Evolutionary conservation across 1,140 invertebrate genomes (phyloP).

Genomic region (Cherax destructor): DNA sequence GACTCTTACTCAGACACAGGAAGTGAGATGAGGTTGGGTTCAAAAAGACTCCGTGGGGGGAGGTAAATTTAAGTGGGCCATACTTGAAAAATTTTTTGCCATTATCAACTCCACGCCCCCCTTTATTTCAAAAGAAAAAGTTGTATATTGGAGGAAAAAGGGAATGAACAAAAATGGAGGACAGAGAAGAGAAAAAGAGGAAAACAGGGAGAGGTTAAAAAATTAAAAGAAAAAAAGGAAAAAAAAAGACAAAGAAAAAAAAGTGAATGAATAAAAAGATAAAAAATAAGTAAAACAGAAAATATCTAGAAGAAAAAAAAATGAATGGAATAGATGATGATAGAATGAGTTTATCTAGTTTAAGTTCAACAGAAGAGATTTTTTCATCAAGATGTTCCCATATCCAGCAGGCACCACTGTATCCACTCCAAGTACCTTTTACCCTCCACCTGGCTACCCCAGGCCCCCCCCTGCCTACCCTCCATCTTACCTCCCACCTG

Average conservation of each 20-base stretch:
- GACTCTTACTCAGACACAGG: slow-evolving; percentile 39
- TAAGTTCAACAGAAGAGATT: slow-evolving; percentile 92
- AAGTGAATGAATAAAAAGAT: slow-evolving; percentile 34
- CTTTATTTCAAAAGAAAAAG: slow-evolving; percentile 82
- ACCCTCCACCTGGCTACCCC: slow-evolving; percentile 60
- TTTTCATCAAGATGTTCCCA: slow-evolving; percentile 79
- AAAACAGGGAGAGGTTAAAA: slow-evolving; percentile 73
- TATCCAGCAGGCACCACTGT: slow-evolving; percentile 35
- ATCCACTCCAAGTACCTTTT: slow-evolving; percentile 43
- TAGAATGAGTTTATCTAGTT: slow-evolving; percentile 91
- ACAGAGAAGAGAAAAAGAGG: slow-evolving; percentile 73
- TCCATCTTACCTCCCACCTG: slow-evolving; percentile 19
- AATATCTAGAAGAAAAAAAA: slow-evolving; percentile 64
- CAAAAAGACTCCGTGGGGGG: slow-evolving; percentile 39
- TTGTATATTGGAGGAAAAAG: slow-evolving; percentile 80
- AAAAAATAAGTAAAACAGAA: slow-evolving; percentile 62
- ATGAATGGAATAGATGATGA: slow-evolving; percentile 79
- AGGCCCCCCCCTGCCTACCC: slow-evolving; percentile 52
- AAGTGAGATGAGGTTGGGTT: slow-evolving; percentile 52
- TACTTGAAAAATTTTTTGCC: slow-evolving; percentile 61
- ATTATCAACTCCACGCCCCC: slow-evolving; percentile 82
- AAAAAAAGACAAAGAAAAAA: slow-evolving; percentile 70
- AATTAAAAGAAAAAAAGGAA: slow-evolving; percentile 67
- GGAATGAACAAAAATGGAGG: slow-evolving; percentile 77
- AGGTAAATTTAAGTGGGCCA: slow-evolving; percentile 53